Base-by-base conservation (phyloP, 2,113 vertebrate genomes). In the Taxidea taxus region DNA sequence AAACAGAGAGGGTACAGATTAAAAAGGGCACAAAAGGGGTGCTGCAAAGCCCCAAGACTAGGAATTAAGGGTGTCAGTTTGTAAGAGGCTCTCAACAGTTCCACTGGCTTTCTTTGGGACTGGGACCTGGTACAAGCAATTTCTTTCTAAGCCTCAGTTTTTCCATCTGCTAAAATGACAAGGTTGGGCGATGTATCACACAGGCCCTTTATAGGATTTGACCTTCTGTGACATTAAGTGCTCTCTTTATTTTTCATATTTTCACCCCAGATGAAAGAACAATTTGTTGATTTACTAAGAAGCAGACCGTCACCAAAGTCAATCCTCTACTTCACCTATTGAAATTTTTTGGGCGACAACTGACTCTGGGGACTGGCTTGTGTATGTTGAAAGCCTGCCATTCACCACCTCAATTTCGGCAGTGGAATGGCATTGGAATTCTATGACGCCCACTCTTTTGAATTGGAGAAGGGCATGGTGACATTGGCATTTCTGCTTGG, bases 401-500 rank as follows among this genome's bases (percentile, higher is more conserved):
- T 82, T 85, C 9, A 91, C 37, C 91, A 37, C 70, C 68, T 95
- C 68, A 58, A 47, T 97, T 97, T 89, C 20, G 23, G 87, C 58
- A 34, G 44, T 80, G 72, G 72, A 89, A 81, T 94, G 93, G 75
- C 64, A 18, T 8, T 80, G 90, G 85, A 87, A 86, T 96, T 88
- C 87, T 93, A 31, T 62, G 91, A 54, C 39, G 2, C 78, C 94
- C 39, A 56, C 34, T 91, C 16, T 95, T 97, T 97, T 77, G 96
- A 98, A 96, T 47, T 74, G 64, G 27, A 80, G 78, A 91, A 97
- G 97, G 97, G 87, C 86, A 92, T 14, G 25, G 54, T 98, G 95
- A 92, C 58, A 62, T 83, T 94, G 92, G 97, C 95, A 37, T 95
- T 97, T 93, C 86, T 97, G 7, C 82, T 89, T 96, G 44, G 87